These are phyloP conservation scores for Enteromius anoplus DNA, from an alignment of 2,797 vertebrate genomes.

Conservation along the genomic window DNA sequence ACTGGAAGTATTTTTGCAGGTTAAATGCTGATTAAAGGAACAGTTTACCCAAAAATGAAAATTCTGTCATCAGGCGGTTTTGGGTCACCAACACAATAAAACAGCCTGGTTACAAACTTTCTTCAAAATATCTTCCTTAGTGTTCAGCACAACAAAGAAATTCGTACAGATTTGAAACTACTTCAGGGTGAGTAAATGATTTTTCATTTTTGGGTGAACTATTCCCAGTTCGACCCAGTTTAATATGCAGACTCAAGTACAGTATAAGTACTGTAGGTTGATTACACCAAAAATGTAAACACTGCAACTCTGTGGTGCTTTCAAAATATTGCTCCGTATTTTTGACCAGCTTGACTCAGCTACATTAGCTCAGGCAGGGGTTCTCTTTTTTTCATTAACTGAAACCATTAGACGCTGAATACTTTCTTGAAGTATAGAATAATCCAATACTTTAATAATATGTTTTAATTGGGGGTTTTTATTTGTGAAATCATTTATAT, in stretches of 20 bases:
- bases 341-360: neutral
- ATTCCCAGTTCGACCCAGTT: neutral
- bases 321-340: neutral
- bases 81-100: too few species aligned
- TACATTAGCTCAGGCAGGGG: neutral
- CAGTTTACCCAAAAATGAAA: too few species aligned
- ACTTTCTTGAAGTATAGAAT: neutral
- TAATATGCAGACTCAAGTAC: neutral
- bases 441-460: neutral
- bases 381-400: neutral
- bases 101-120: too few species aligned
- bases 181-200: too few species aligned
- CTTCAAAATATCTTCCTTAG: too few species aligned
- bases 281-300: neutral
- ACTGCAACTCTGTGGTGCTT: neutral
- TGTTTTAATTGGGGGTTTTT: neutral
- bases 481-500: neutral
- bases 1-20: neutral
- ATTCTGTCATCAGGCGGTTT: too few species aligned
- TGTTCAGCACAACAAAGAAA: too few species aligned
- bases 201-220: too few species aligned
- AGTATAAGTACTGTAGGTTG: neutral
- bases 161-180: too few species aligned
- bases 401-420: neutral
- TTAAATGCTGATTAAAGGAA: neutral